Conservation (phyloP, 2,113 vertebrate species). For the Epinephelus fuscoguttatus region DNA sequence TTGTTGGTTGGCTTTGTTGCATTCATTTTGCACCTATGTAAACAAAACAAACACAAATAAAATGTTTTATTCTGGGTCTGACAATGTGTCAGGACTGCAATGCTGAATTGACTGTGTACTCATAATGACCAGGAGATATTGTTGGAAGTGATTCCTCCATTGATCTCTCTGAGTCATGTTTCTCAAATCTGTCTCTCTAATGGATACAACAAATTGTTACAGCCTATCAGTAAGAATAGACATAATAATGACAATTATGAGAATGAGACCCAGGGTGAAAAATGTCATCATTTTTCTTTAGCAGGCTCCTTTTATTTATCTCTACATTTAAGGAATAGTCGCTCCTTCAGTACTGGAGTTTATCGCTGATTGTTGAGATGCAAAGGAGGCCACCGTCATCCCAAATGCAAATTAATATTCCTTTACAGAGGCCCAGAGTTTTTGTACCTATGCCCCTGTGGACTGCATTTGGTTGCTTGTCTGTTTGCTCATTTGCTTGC, state of each 20-base stretch:
- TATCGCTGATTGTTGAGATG: neutral
- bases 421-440: neutral
- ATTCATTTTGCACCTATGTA: neutral
- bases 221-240: neutral
- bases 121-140: neutral
- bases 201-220: neutral
- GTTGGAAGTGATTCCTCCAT: neutral
- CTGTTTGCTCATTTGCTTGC: constrained; percentile 11
- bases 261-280: neutral
- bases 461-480: constrained; percentile 22
- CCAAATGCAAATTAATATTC: constrained; percentile 12
- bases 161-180: neutral
- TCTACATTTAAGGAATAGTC: neutral
- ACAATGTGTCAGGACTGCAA: neutral
- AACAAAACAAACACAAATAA: too few species aligned
- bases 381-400: neutral
- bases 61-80: neutral
- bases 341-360: neutral
- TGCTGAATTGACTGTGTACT: neutral
- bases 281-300: neutral
- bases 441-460: neutral
- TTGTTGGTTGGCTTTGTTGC: too few species aligned
- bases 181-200: neutral
- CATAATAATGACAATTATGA: neutral
- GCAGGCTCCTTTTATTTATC: neutral